Percentiles rank a stretch among this genome's conserved stretches.
These are phyloP conservation scores for Eupithecia vulgata DNA, from an alignment of 2,888 invertebrate species.

Conservation along the genomic window DNA sequence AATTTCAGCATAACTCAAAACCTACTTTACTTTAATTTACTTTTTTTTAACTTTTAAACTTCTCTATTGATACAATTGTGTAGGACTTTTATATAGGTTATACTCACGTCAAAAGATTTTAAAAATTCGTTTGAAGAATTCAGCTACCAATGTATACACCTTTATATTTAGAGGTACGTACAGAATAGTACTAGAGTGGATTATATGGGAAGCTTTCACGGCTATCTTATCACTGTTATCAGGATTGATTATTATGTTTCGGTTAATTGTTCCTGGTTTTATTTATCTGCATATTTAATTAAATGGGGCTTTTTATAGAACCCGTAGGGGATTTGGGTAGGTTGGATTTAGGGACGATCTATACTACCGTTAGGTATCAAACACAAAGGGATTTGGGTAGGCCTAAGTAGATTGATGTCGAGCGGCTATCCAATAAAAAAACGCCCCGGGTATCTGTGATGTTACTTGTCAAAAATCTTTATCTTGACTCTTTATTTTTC, in stretches of 20 bases:
- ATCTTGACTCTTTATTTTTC: no score
- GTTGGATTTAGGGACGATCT: neutral
- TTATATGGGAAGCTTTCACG: slow-evolving; percentile 31
- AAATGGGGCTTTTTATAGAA: slow-evolving; percentile 2
- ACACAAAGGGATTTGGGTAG: neutral
- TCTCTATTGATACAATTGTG: no score
- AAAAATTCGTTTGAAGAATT: neutral
- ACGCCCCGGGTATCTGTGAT: no score
- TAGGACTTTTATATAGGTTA: no score
- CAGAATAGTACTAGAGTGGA: slow-evolving; percentile 9
- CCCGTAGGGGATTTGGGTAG: neutral
- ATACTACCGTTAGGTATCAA: neutral
- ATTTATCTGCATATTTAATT: slow-evolving; percentile 1
- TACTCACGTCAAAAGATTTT: neutral
- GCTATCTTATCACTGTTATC: slow-evolving; percentile 41
- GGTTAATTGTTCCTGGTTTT: slow-evolving; percentile 18
- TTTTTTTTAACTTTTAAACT: no score
- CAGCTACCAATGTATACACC: no score
- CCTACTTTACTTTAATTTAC: no score
- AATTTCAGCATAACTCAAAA: no score
- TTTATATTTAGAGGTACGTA: no score
- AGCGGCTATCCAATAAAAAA: neutral
- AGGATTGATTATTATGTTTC: slow-evolving; percentile 38
- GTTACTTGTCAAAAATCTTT: no score
- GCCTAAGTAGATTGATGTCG: neutral